Evolutionary conservation across 2,113 vertebrate species (phyloP).

Genomic region (Polypterus senegalus): DNA sequence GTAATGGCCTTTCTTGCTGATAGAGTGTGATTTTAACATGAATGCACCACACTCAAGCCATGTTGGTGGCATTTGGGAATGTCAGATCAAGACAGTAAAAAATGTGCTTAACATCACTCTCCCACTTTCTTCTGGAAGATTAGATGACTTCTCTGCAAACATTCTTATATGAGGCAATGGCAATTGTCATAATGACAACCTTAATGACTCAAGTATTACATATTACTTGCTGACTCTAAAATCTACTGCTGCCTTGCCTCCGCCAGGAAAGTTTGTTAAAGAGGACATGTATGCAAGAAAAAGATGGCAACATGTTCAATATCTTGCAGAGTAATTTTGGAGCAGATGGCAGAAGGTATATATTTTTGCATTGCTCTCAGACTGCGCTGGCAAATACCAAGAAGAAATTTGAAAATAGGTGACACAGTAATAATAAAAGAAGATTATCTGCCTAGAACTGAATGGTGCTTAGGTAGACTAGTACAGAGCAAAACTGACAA

Average conservation of each 20-base stretch:
- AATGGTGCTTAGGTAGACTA: conserved; percentile 9
- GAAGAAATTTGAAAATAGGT: conserved; percentile 2
- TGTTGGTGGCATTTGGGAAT: conserved; percentile 17
- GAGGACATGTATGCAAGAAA: conserved; percentile 12
- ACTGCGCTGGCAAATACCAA: conserved; percentile 3
- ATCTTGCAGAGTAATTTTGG: conserved; percentile 15
- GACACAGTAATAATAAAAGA: conserved; percentile 8
- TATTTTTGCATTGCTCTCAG: neutral
- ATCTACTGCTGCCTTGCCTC: conserved; percentile 1
- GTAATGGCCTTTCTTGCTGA: conserved; percentile 6
- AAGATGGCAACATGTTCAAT: conserved; percentile 9
- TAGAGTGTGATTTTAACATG: conserved; percentile 20
- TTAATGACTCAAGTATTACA: conserved; percentile 2
- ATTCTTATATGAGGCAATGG: conserved; percentile 3
- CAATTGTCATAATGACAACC: conserved; percentile 1
- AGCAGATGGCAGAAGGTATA: conserved; percentile 14
- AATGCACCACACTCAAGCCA: conserved; percentile 16
- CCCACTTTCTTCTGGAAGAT: conserved; percentile 2
- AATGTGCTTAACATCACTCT: conserved; percentile 9
- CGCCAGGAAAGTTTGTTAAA: neutral
- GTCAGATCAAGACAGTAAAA: conserved; percentile 15
- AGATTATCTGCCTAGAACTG: conserved; percentile 5
- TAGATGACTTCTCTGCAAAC: conserved; percentile 13
- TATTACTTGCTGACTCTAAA: conserved; percentile 8
- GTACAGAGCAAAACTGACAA: conserved; percentile 6